Percentiles rank a stretch among this genome's conserved stretches.
These are phyloP conservation scores for Podarcis cretensis DNA, from an alignment of 2,113 vertebrate genomes.

Conservation along the genomic window DNA sequence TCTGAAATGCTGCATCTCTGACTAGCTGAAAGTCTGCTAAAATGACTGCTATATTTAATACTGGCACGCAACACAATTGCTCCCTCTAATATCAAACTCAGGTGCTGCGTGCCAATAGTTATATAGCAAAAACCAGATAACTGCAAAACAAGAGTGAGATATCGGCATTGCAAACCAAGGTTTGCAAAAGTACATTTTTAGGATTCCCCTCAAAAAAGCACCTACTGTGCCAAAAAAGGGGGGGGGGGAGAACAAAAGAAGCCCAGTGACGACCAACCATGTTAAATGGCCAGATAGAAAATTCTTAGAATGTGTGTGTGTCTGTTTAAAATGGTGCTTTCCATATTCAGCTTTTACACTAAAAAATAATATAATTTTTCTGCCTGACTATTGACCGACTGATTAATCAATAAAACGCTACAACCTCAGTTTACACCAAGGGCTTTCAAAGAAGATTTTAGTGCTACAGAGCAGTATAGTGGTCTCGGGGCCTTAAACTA, in stretches of 20 bases:
- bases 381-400: no score
- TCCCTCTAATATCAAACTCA: not conserved
- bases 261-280: not conserved
- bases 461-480: not conserved
- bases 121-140: not conserved
- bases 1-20: not conserved
- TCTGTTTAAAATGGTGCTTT: no score
- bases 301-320: no score
- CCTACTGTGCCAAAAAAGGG: not conserved
- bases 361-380: no score
- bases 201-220: not conserved
- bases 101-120: not conserved
- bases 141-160: not conserved
- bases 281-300: not conserved
- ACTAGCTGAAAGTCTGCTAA: not conserved
- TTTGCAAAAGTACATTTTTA: not conserved
- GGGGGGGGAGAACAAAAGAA: no score
- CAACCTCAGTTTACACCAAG: not conserved
- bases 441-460: not conserved
- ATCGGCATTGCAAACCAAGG: not conserved
- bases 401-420: not conserved
- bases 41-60: not conserved
- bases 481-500: not conserved
- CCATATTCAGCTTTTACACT: no score
- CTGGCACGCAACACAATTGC: slow-evolving; percentile 15